A percentile compares a stretch with the other conserved stretches of the same genome.
phyloP scores from a whole-genome alignment of 2,797 vertebrate genomes.

The Onychomys torridus region DNA sequence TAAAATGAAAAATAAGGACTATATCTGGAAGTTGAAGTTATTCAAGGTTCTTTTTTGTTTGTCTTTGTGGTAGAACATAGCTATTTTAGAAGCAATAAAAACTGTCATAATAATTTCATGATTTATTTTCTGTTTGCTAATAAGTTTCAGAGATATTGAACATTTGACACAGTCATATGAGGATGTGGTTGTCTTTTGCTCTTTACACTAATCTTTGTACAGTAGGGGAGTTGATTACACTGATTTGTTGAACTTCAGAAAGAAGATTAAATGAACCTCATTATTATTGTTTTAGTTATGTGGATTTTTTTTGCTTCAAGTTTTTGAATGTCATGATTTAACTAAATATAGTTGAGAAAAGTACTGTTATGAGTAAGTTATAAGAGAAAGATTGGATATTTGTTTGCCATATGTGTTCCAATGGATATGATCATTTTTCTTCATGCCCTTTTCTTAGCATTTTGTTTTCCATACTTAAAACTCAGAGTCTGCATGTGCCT shows the following conservation, averaged over 20 bases:
- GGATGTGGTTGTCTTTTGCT: constrained; percentile 2
- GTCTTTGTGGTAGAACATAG: not conserved
- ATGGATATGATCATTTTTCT: not conserved
- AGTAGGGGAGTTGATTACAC: not conserved
- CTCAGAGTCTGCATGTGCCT: not conserved
- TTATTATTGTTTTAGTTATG: not conserved
- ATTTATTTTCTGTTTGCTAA: not conserved
- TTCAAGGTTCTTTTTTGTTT: not conserved
- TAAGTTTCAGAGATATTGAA: not conserved
- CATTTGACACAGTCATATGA: not conserved
- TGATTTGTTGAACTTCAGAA: not conserved
- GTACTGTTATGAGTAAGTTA: not conserved
- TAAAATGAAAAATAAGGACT: constrained; percentile 9
- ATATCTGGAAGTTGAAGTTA: not conserved
- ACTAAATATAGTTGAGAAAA: not conserved
- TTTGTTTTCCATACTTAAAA: constrained; percentile 9
- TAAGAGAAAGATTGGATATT: not conserved
- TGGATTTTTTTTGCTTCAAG: not conserved
- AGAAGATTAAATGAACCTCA: not conserved
- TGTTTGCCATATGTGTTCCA: not conserved
- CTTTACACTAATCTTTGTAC: not conserved
- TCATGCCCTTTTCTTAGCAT: not conserved
- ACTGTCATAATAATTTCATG: not conserved
- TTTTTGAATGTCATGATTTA: constrained; percentile 21
- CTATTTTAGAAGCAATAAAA: not conserved